A percentile compares a stretch with the other conserved stretches of the same genome.
Conservation (phyloP, 2,113 vertebrate genomes). For the Caranx ignobilis region DNA sequence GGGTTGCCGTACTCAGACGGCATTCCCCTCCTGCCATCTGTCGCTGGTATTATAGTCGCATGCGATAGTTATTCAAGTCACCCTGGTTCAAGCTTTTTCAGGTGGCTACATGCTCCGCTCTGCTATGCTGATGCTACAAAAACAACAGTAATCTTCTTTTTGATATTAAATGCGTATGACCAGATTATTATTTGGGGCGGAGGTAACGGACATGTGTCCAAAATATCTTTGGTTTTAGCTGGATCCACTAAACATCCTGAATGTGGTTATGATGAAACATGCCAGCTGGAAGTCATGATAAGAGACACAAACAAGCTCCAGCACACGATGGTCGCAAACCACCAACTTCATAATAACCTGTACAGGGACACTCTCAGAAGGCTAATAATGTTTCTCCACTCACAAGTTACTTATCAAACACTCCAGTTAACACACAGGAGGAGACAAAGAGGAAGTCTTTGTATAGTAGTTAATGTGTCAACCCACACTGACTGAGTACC, state of each 20-base stretch:
- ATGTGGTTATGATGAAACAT: conserved; percentile 21
- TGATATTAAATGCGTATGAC: conserved; percentile 16
- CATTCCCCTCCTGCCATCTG: conserved; percentile 71
- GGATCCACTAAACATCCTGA: conserved; percentile 17
- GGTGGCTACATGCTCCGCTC: not conserved
- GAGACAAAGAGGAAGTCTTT: conserved; percentile 60
- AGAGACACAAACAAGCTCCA: conserved; percentile 12
- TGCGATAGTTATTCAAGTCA: conserved; percentile 57
- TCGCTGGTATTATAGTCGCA: conserved; percentile 43
- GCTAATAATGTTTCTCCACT: conserved; percentile 10
- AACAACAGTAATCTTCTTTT: not conserved
- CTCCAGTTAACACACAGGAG: conserved; percentile 1
- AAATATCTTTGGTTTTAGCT: conserved; percentile 31
- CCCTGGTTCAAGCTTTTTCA: conserved; percentile 27
- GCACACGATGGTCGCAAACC: conserved; percentile 4
- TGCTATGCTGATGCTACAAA: conserved; percentile 13
- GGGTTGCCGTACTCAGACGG: conserved; percentile 71
- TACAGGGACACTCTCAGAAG: not conserved
- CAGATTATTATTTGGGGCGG: conserved; percentile 11
- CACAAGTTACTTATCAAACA: not conserved
- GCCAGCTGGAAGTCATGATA: conserved; percentile 20
- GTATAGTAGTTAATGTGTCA: conserved; percentile 31
- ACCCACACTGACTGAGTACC: conserved; percentile 34
- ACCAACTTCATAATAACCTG: not conserved
- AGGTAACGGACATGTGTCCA: not conserved